Conservation (phyloP, 2,888 invertebrate species). For the Drosophila tripunctata region DNA sequence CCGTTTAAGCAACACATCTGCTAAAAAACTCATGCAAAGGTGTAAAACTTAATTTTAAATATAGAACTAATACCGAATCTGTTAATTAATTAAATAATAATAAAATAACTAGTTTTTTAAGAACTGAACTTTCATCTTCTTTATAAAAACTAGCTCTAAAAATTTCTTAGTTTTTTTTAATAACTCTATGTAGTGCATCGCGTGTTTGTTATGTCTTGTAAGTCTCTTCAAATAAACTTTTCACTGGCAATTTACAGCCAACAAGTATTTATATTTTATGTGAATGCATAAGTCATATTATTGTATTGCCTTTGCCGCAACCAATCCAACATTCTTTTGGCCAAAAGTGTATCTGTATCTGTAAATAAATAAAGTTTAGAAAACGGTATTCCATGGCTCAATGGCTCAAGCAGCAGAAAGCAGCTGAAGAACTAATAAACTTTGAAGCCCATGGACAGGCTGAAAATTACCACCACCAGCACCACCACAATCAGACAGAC, state of each 20-base stretch:
- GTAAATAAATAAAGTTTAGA: conserved; percentile 25
- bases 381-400: conserved; percentile 74
- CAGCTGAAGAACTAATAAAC: conserved; percentile 74
- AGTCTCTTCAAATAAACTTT: too few species aligned
- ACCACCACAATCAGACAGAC: conserved; percentile 16
- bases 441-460: conserved; percentile 44
- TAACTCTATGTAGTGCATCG: too few species aligned
- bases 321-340: conserved; percentile 12
- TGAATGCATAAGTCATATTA: conserved; percentile 4
- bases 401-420: conserved; percentile 52
- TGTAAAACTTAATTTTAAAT: neutral
- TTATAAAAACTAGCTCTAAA: too few species aligned
- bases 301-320: neutral
- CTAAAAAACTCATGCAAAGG: conserved; percentile 21
- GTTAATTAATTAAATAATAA: too few species aligned
- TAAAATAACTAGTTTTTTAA: too few species aligned
- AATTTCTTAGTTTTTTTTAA: too few species aligned
- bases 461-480: conserved; percentile 39
- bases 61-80: neutral
- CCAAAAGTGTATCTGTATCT: conserved; percentile 16
- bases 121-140: too few species aligned
- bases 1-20: conserved; percentile 81
- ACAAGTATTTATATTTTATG: conserved; percentile 1
- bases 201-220: too few species aligned
- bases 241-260: too few species aligned